Evolutionary conservation across 2,888 invertebrate genomes (phyloP).

Genomic region (Plebejus argus): DNA sequence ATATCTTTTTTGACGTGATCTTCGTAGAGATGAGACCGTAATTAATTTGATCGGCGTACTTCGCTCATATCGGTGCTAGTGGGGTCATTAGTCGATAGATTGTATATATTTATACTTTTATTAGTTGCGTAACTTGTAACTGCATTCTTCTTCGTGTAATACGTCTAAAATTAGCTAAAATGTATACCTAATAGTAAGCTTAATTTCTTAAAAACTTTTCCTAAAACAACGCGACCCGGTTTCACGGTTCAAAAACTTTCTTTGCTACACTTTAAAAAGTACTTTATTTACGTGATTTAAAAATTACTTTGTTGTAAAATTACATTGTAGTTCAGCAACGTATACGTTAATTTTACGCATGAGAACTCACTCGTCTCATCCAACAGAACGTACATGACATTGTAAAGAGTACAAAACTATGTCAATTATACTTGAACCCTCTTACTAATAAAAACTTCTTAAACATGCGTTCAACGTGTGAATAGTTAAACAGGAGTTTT

Average conservation of each 20-base stretch:
- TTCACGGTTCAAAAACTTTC: constrained; percentile 22
- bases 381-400: constrained; percentile 12
- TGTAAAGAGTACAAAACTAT: constrained; percentile 5
- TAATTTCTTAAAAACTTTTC: constrained; percentile 5
- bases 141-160: neutral
- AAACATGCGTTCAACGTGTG: no score
- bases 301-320: constrained; percentile 15
- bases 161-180: neutral
- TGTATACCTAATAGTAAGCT: neutral
- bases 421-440: neutral
- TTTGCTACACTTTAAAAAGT: constrained; percentile 15
- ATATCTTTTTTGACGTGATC: constrained; percentile 58
- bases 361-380: neutral
- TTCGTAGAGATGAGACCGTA: constrained; percentile 72
- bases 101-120: constrained; percentile 37
- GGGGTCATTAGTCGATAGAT: constrained; percentile 47
- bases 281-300: neutral
- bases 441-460: no score
- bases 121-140: neutral
- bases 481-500: no score
- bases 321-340: constrained; percentile 22
- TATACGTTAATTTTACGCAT: constrained; percentile 21
- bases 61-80: constrained; percentile 56
- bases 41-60: constrained; percentile 76
- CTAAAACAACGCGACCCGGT: neutral